These are phyloP conservation scores for Phalangium opilio DNA, from an alignment of 2,888 invertebrate species.

Conservation along the genomic window DNA sequence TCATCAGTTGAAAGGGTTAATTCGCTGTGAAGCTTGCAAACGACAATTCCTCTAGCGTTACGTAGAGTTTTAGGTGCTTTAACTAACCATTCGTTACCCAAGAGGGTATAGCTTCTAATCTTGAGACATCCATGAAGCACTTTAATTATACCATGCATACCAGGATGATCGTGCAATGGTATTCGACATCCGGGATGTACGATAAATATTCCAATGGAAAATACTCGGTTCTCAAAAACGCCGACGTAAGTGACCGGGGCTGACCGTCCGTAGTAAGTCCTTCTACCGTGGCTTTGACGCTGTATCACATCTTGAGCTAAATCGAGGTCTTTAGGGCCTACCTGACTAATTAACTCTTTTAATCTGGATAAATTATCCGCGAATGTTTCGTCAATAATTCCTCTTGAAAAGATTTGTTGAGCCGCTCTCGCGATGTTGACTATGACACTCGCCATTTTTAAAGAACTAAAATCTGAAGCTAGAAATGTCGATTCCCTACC, in stretches of 20 bases:
- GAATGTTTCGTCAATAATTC: conserved; percentile 15
- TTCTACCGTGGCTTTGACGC: not conserved
- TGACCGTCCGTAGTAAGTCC: conserved; percentile 4
- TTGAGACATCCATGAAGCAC: conserved; percentile 24
- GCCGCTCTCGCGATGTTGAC: conserved; percentile 17
- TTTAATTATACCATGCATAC: conserved; percentile 24
- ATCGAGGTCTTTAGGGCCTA: conserved; percentile 13
- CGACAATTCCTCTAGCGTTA: too few species aligned
- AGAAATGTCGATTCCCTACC: too few species aligned
- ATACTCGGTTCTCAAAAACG: conserved; percentile 53
- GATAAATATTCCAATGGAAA: conserved; percentile 35
- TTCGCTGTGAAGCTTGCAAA: not conserved
- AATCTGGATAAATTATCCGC: conserved; percentile 14
- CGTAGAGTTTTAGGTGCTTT: not conserved
- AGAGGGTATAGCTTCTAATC: conserved; percentile 24
- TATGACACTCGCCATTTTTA: conserved; percentile 15
- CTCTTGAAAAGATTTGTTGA: conserved; percentile 15
- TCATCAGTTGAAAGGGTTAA: conserved; percentile 11
- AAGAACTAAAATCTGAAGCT: too few species aligned
- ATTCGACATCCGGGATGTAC: conserved; percentile 59
- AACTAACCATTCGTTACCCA: not conserved
- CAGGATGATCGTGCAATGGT: conserved; percentile 82
- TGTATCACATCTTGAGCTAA: conserved; percentile 11
- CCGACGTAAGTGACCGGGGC: conserved; percentile 74
- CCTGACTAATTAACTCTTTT: conserved; percentile 8